phyloP scores from a whole-genome alignment of 1,140 invertebrate genomes.

The Calephelis virginiensis region DNA sequence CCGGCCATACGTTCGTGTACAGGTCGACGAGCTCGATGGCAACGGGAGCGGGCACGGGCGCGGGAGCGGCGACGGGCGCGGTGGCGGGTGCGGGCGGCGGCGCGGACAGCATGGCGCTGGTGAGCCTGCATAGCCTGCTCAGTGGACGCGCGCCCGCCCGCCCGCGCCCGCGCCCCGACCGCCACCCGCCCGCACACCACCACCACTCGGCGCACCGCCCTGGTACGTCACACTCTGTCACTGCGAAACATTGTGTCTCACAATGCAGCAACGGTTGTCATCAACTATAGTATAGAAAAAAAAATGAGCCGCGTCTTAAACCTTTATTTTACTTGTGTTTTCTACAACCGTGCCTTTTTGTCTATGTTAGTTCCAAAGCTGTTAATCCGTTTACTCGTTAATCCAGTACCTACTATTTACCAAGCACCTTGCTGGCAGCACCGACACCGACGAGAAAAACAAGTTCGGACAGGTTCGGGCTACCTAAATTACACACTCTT shows the following conservation, averaged over 20 bases:
- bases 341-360: too few relatives aligned
- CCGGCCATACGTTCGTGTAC: not conserved
- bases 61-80: slow-evolving; percentile 22
- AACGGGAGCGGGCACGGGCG: slow-evolving; percentile 25
- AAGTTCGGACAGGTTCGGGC: too few relatives aligned
- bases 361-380: too few relatives aligned
- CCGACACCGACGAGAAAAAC: too few relatives aligned
- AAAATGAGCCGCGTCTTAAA: too few relatives aligned
- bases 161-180: slow-evolving; percentile 31
- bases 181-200: slow-evolving; percentile 25
- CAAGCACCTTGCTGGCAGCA: too few relatives aligned
- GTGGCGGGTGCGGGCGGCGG: slow-evolving; percentile 24
- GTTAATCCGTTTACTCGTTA: too few relatives aligned
- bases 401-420: too few relatives aligned
- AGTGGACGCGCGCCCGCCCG: slow-evolving; percentile 35
- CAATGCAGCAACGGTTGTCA: not conserved
- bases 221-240: not conserved
- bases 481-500: too few relatives aligned
- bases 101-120: slow-evolving; percentile 53
- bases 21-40: slow-evolving; percentile 53
- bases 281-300: too few relatives aligned
- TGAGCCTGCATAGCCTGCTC: slow-evolving; percentile 58
- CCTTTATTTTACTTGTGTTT: too few relatives aligned
- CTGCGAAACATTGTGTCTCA: not conserved
- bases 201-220: slow-evolving; percentile 34